Conservation (phyloP, 2,113 vertebrate genomes). For the Pteruthius melanotis region DNA sequence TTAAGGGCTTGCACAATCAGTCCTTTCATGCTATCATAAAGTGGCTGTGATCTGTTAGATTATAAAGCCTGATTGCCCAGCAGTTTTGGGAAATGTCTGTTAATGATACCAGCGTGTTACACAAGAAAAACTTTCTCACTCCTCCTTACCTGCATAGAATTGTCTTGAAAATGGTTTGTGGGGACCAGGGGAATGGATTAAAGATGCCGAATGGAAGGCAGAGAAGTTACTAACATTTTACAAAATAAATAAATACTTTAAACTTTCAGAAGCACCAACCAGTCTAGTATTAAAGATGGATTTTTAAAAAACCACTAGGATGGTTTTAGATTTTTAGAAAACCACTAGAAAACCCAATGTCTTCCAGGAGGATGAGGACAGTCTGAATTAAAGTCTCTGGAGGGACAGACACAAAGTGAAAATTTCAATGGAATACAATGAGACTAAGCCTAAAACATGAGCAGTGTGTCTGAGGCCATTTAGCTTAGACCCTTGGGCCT, state of each 20-base stretch:
- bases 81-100: background rate
- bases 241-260: background rate
- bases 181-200: background rate
- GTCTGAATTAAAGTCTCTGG: background rate
- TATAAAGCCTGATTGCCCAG: background rate
- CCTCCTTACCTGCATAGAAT: background rate
- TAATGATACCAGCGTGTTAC: background rate
- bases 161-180: background rate
- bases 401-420: background rate
- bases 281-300: background rate
- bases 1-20: background rate
- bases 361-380: background rate
- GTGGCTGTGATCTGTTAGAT: background rate
- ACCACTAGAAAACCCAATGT: background rate
- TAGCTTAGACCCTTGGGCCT: background rate
- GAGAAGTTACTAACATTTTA: background rate
- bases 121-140: background rate
- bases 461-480: background rate
- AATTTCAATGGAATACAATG: background rate
- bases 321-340: background rate
- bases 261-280: background rate
- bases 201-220: background rate
- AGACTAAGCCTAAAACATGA: background rate
- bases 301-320: background rate
- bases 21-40: background rate